Evolutionary conservation across 37 sponge, comb jelly and placozoan genomes (phyloP).

Genomic region (Diacarnus erythraeanus): DNA sequence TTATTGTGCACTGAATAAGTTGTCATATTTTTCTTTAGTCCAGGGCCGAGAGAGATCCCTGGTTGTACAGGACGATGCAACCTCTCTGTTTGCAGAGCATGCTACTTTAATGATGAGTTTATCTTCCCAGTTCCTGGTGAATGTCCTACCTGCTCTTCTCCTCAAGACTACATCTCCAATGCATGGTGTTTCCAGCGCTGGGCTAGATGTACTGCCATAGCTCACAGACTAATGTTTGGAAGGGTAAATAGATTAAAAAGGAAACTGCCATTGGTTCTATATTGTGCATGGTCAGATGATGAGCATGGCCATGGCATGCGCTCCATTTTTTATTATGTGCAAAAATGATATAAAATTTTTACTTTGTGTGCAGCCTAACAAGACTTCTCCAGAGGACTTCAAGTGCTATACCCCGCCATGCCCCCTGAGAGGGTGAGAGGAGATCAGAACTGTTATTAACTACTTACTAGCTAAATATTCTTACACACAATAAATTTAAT

Average conservation of each 20-base stretch:
- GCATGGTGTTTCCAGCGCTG: slow-evolving; percentile 14
- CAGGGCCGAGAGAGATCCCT: slow-evolving; percentile 18
- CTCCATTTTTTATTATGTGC: too few species aligned
- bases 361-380: background rate
- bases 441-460: background rate
- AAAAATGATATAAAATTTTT: too few species aligned
- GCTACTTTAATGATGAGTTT: slow-evolving; percentile 11
- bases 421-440: background rate
- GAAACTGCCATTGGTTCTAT: too few species aligned
- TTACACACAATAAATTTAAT: too few species aligned
- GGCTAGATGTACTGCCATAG: slow-evolving; percentile 16
- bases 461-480: background rate
- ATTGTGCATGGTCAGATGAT: too few species aligned
- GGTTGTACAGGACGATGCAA: slow-evolving; percentile 29
- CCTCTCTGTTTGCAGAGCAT: slow-evolving; percentile 27
- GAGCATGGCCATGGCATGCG: too few species aligned
- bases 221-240: background rate
- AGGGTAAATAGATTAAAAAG: background rate
- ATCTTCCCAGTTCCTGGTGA: background rate
- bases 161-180: background rate
- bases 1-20: too few species aligned
- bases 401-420: slow-evolving; percentile 6
- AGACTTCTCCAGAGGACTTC: background rate
- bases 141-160: background rate
- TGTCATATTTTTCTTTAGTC: slow-evolving; percentile 5